Percentiles rank a stretch among this genome's conserved stretches.
phyloP scores from a whole-genome alignment of 2,888 invertebrate genomes.

The Andrena bicolor region DNA sequence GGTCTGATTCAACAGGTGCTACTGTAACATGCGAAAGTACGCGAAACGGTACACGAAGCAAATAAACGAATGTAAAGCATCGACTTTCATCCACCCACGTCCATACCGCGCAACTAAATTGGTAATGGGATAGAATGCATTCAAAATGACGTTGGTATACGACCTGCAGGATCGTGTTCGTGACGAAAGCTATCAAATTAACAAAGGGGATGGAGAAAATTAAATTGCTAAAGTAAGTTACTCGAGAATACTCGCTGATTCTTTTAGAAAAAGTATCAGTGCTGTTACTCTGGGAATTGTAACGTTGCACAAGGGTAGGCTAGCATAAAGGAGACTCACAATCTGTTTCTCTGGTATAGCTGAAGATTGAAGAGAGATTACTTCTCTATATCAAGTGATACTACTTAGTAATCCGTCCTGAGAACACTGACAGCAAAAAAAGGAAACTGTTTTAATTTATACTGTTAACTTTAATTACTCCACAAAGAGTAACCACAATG shows the following conservation, averaged over 20 bases:
- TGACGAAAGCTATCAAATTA: background rate
- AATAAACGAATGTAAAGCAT: background rate
- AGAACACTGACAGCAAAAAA: background rate
- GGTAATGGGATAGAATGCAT: background rate
- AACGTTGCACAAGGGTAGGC: background rate
- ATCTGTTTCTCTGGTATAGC: background rate
- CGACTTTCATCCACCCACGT: background rate
- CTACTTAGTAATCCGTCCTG: background rate
- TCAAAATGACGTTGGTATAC: too few relatives aligned
- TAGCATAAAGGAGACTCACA: background rate
- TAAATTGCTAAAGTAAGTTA: constrained; percentile 11
- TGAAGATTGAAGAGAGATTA: background rate
- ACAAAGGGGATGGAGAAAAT: background rate
- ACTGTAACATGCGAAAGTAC: constrained; percentile 53
- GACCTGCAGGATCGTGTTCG: too few relatives aligned
- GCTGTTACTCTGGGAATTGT: background rate
- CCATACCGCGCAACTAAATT: background rate
- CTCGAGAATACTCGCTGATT: background rate
- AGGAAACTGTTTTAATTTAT: too few relatives aligned
- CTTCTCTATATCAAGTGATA: background rate
- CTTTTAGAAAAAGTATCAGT: background rate
- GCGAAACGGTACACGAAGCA: background rate
- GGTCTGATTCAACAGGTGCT: constrained; percentile 71
- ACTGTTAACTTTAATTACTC: too few relatives aligned
- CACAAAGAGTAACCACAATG: too few relatives aligned